Conservation (phyloP, 1,140 invertebrate genomes). For the Melanaphis sacchari region DNA sequence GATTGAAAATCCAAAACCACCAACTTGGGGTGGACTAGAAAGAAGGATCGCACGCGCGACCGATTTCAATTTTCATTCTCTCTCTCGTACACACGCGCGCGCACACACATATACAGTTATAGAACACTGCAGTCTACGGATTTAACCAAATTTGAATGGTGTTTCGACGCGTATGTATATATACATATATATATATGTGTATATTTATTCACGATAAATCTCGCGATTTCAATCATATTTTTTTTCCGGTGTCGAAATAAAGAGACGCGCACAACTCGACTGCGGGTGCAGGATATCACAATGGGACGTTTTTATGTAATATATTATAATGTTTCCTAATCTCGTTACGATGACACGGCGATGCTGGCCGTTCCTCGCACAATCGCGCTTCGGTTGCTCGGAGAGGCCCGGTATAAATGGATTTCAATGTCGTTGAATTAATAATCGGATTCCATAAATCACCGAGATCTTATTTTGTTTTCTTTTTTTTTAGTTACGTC, state of each 20-base stretch:
- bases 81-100: no score
- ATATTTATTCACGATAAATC: not conserved
- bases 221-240: constrained; percentile 48
- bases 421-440: not conserved
- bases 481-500: not conserved
- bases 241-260: not conserved
- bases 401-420: not conserved
- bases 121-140: not conserved
- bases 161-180: not conserved
- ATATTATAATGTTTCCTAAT: constrained; percentile 36
- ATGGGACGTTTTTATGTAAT: not conserved
- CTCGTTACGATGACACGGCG: constrained; percentile 33
- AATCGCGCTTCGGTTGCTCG: not conserved
- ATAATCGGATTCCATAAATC: constrained; percentile 30
- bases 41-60: not conserved
- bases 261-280: not conserved
- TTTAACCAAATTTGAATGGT: constrained; percentile 37
- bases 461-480: not conserved
- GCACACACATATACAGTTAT: not conserved
- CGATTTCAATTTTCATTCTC: constrained; percentile 34
- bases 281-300: not conserved
- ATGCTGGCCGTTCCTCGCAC: no score
- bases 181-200: not conserved
- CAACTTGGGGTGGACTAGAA: not conserved
- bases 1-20: constrained; percentile 52